Evolutionary conservation across 2,113 vertebrate genomes (phyloP), one percentile per base, ranked within the genome.

Genomic region (Petrocephalus microphthalmus): DNA sequence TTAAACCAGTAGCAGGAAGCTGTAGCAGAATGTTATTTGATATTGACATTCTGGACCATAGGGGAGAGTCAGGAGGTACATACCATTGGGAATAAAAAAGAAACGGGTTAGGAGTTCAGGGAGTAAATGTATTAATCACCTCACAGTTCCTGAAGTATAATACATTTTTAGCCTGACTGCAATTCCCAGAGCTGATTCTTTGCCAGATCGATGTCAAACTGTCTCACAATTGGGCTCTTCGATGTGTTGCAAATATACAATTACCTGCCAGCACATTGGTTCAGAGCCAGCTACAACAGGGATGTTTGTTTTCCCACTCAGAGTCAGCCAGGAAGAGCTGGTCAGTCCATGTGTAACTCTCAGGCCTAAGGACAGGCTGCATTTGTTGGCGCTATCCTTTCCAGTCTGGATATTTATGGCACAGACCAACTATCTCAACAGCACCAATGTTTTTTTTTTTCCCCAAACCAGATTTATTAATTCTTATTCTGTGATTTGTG

Each of bases 71-170:
- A 82, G 22, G 22, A 78, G 60, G 25, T 87, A 25, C 51, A 49
- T 53, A 54, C 85, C 37, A 29, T n/a, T 45, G 85, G 85, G 84
- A 89, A 56, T 81, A 81, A 25, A 56, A 64, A 88, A n/a, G n/a
- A 85, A 88, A 78, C 37, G 37, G 25, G 57, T 42, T 74, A 29
- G 11, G 67, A 53, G 84, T 60, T 51, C 22, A 78, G 64, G 84
- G 60, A 85, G 51, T 25, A 85, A 57, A 89, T 89, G 25, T 86
- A 89, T 86, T 89, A 89, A 89, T 89, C 85, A 89, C 60, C 33
- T 53, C 37, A 78, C 60, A 53, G 20, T 89, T 86, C 82, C 29
- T 29, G 74, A 52, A 49, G 81, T 49, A 83, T 83, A 88, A 88
- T 88, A 84, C 57, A 64, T 88, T 88, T 88, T 15, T 56, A 84